Evolutionary conservation across 2,888 invertebrate genomes (phyloP), one percentile per base, ranked within the genome.

Genomic region (Drosophila lacicola): DNA sequence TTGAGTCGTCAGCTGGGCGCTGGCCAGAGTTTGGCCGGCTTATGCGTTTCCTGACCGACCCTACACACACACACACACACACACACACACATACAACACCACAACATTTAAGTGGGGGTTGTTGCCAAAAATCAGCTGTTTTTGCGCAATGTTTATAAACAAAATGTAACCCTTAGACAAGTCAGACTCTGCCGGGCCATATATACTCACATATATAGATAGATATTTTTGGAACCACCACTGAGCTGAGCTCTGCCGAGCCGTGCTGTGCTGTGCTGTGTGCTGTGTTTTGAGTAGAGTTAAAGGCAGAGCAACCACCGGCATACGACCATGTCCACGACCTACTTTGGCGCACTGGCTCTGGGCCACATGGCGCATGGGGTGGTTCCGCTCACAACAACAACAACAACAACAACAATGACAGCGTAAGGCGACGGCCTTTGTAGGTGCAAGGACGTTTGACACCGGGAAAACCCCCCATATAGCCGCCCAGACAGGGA

Each of bases 321-420:
- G 66, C 72, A 72, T 42, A 66, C 70, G 79, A 74, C 86, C 82
- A 88, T 70, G 62, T 74, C 73, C 77, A 74, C 88, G 89, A 88
- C 87, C 85, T 85, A 88, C 73, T 76, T 87, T 88, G 89, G 87
- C 89, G 84, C 84, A 86, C 73, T 82, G 77, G 45, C 85, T 80
- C 75, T 85, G 83, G 88, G 82, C 65, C 77, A 85, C 76, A 80
- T 83, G 78, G 84, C 89, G 86, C 89, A 88, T 83, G 84, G 84
- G 86, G 89, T 88, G 83, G 87, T 84, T 88, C 81, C 85, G 88
- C 89, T 87, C 87, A 86, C 83, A 88, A 78, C 80, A 70, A 78
- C 44, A 46, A 17, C 17, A 17, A 86, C 83, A 88, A 78, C 80
- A 70, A 78, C 44, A 46, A 17, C 17, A 17, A 29, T 29, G 41